A percentile compares a stretch with the other conserved stretches of the same genome.
Evolutionary conservation across 2,113 vertebrate species (phyloP).

Genomic region (Cyanistes caeruleus): DNA sequence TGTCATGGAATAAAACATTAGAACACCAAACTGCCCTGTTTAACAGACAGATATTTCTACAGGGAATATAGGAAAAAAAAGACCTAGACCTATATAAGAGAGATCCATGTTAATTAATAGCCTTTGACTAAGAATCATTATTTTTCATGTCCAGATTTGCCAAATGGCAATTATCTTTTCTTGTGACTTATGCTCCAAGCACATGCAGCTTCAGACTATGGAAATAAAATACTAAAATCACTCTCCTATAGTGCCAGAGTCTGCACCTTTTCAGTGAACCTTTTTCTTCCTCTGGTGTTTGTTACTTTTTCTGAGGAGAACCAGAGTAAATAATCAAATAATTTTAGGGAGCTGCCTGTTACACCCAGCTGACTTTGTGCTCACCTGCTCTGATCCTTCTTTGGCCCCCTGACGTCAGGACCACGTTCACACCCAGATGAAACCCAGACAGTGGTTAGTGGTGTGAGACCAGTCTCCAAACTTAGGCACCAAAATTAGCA

Average conservation of each 20-base stretch:
- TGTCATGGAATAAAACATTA: not conserved
- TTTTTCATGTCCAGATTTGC: not conserved
- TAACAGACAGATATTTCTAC: not conserved
- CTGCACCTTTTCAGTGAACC: not conserved
- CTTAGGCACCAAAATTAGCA: not conserved
- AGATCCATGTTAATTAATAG: not conserved
- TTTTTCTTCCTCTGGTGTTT: not conserved
- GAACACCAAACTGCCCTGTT: not conserved
- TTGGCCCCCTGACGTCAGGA: not conserved
- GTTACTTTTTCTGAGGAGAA: not conserved
- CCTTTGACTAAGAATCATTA: not conserved
- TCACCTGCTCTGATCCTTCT: not conserved
- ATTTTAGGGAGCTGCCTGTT: not conserved
- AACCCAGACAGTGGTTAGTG: not conserved
- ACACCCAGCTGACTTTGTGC: not conserved
- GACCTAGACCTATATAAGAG: not conserved
- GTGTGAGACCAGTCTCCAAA: not conserved
- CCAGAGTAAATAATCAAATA: not conserved
- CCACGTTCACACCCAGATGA: not conserved
- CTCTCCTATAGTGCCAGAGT: not conserved
- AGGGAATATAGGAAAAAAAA: not conserved
- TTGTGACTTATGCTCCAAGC: not conserved
- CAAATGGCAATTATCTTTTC: not conserved
- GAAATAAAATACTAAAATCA: not conserved
- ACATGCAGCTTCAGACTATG: not conserved